Evolutionary conservation across 2,797 vertebrate species (phyloP).

Genomic region (Melanotaenia nigrans): DNA sequence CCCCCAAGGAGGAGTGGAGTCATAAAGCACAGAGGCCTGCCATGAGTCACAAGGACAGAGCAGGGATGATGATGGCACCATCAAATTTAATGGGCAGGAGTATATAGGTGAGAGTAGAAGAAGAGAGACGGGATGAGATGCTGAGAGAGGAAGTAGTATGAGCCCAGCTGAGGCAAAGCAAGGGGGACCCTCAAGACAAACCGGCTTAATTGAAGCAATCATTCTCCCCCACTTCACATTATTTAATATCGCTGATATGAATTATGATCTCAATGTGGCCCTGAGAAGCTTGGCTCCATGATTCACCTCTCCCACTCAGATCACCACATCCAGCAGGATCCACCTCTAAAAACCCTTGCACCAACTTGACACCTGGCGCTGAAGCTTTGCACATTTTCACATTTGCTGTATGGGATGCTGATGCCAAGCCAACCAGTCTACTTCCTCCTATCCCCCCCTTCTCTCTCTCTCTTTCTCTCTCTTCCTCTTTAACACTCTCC

Average conservation of each 20-base stretch:
- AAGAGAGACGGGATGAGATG: constrained; percentile 11
- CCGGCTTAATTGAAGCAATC: constrained; percentile 56
- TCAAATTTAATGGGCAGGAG: constrained; percentile 65
- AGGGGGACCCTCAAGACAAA: constrained; percentile 57
- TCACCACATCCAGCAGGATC: constrained; percentile 1
- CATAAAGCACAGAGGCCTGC: constrained; percentile 49
- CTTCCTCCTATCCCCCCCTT: not conserved
- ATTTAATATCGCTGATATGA: constrained; percentile 50
- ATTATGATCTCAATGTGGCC: constrained; percentile 57
- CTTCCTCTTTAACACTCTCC: constrained; percentile 44
- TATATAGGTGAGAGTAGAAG: constrained; percentile 35
- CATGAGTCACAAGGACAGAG: constrained; percentile 60
- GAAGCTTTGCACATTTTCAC: constrained; percentile 35
- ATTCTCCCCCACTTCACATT: constrained; percentile 45
- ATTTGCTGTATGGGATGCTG: constrained; percentile 49
- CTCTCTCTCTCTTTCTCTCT: constrained; percentile 9
- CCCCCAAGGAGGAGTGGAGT: constrained; percentile 48
- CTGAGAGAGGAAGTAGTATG: not conserved
- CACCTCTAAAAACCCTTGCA: constrained; percentile 33
- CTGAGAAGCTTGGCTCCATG: constrained; percentile 37
- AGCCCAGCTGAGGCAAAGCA: constrained; percentile 30
- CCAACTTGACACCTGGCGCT: constrained; percentile 36
- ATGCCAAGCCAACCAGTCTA: constrained; percentile 23
- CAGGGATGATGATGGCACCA: constrained; percentile 58
- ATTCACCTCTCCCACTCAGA: constrained; percentile 25